phyloP scores from a whole-genome alignment of 2,888 invertebrate genomes.

The Chrysomela aeneicollis region DNA sequence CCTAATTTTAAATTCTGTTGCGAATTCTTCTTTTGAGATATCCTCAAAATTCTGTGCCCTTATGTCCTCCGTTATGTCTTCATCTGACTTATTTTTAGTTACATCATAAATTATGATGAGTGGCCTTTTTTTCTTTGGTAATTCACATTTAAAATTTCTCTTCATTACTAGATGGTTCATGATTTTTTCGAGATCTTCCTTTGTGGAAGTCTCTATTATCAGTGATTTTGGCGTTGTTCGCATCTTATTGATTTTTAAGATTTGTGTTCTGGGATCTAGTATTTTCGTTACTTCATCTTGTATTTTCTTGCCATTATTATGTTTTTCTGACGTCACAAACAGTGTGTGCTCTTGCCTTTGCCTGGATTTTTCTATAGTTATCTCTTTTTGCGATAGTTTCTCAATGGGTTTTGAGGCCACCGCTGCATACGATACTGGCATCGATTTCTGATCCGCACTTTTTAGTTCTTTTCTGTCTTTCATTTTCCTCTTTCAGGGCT shows the following conservation, averaged over 20 bases:
- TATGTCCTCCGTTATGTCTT: neutral
- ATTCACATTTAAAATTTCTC: no score
- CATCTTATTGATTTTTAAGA: neutral
- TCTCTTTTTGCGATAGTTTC: neutral
- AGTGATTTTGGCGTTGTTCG: neutral
- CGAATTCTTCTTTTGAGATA: neutral
- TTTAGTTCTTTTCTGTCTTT: conserved; percentile 1
- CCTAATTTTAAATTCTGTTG: neutral
- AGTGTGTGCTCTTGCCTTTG: neutral
- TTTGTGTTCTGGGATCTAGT: neutral
- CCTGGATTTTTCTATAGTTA: neutral
- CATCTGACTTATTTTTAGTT: no score
- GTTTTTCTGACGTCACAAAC: neutral
- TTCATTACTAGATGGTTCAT: neutral
- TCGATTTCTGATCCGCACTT: neutral
- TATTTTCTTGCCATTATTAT: neutral
- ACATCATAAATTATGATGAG: no score
- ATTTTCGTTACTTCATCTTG: conserved; percentile 1
- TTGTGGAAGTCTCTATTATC: neutral
- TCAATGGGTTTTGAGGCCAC: neutral
- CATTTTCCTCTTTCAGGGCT: conserved; percentile 8
- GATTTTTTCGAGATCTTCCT: neutral
- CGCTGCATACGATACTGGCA: neutral
- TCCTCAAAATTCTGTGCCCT: neutral
- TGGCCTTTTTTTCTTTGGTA: no score